Evolutionary conservation across 1,140 invertebrate genomes (phyloP).

Genomic region (Rhizoglyphus robini): DNA sequence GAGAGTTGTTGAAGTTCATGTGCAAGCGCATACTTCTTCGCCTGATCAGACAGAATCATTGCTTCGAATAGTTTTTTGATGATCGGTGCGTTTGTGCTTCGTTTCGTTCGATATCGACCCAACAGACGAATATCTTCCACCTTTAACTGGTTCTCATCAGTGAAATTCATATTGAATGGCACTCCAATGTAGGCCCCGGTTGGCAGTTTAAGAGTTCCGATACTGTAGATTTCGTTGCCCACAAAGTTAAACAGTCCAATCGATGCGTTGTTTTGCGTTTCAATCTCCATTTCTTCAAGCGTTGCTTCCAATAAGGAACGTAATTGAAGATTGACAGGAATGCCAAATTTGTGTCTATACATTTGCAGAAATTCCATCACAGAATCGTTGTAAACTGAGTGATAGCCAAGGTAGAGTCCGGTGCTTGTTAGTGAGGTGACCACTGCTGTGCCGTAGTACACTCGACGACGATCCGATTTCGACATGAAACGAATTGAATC

Average conservation of each 20-base stretch:
- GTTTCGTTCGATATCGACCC: background rate
- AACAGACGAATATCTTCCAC: background rate
- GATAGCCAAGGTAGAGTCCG: background rate
- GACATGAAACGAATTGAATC: constrained; percentile 6
- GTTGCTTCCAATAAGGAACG: background rate
- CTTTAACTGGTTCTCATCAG: background rate
- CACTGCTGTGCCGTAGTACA: background rate
- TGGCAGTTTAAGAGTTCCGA: background rate
- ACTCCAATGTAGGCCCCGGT: constrained; percentile 1
- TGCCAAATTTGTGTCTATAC: background rate
- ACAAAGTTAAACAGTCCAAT: constrained; percentile 3
- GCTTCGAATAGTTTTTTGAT: constrained; percentile 9
- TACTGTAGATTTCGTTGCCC: background rate
- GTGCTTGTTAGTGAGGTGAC: background rate
- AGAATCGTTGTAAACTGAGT: background rate
- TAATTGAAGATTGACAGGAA: background rate
- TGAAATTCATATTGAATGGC: background rate
- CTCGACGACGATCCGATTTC: background rate
- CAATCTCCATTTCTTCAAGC: background rate
- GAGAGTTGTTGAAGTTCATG: background rate
- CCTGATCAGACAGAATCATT: background rate
- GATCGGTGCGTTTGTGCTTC: background rate
- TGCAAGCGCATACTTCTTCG: background rate
- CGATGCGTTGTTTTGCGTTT: background rate
- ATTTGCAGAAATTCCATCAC: background rate